Evolutionary conservation across 2,113 vertebrate genomes (phyloP).

Genomic region (Hippocampus abdominalis): DNA sequence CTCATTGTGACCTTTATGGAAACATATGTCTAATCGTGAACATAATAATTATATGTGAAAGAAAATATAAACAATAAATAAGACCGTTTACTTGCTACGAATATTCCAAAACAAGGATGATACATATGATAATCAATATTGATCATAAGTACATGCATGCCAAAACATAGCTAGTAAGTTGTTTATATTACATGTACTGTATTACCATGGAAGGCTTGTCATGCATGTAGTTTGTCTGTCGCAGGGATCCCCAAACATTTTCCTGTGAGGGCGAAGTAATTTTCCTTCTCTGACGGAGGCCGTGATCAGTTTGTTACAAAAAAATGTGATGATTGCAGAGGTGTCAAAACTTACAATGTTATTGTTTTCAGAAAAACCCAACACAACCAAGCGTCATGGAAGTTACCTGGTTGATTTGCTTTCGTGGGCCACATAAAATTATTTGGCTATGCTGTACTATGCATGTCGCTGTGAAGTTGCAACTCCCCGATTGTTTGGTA

Average conservation of each 20-base stretch:
- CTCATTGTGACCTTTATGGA: not conserved
- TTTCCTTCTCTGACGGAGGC: not conserved
- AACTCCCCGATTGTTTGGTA: constrained; percentile 21
- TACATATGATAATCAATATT: too few relatives aligned
- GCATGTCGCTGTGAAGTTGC: constrained; percentile 8
- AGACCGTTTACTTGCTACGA: too few relatives aligned
- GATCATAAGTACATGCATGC: too few relatives aligned
- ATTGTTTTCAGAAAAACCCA: not conserved
- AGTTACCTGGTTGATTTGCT: too few relatives aligned
- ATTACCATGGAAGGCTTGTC: too few relatives aligned
- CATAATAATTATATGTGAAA: not conserved
- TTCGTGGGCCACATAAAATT: too few relatives aligned
- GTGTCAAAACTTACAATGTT: not conserved
- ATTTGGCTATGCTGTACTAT: too few relatives aligned
- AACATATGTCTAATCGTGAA: not conserved
- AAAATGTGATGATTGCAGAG: not conserved
- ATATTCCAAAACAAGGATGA: too few relatives aligned
- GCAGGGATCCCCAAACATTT: too few relatives aligned
- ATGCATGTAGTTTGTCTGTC: too few relatives aligned
- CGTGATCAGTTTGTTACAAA: not conserved
- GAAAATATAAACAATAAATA: not conserved
- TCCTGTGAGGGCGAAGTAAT: not conserved
- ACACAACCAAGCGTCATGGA: not conserved
- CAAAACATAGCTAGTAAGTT: too few relatives aligned
- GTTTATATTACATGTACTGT: too few relatives aligned